phyloP scores from a whole-genome alignment of 2,888 invertebrate species.

The Ecdyonurus torrentis region DNA sequence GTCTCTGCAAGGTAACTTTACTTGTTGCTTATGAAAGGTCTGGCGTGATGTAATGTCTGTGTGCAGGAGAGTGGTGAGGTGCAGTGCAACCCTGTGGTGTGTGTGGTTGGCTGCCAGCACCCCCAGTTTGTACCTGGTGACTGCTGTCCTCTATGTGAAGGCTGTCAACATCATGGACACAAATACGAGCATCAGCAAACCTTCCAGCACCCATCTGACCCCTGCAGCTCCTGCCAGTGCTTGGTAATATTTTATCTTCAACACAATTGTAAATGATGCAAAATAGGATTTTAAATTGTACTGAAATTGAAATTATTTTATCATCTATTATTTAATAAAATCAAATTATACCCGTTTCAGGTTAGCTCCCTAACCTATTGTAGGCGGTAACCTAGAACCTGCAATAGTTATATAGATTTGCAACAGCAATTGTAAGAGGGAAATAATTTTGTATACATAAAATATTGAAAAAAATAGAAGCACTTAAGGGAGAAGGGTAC shows the following conservation, averaged over 20 bases:
- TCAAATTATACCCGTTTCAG: no score
- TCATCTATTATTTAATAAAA: no score
- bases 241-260: constrained; percentile 9
- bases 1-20: constrained; percentile 10
- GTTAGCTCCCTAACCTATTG: no score
- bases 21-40: not conserved
- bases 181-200: constrained; percentile 11
- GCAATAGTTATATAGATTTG: no score
- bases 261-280: no score
- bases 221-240: constrained; percentile 14
- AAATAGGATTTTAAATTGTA: not conserved
- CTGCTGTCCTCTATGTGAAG: constrained; percentile 14
- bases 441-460: no score
- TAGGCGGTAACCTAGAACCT: no score
- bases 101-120: constrained; percentile 12
- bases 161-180: constrained; percentile 11
- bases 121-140: constrained; percentile 12
- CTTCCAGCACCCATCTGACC: constrained; percentile 13
- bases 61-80: constrained; percentile 10
- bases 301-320: no score
- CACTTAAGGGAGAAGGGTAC: no score
- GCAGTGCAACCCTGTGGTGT: constrained; percentile 11
- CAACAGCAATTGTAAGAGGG: no score
- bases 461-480: no score
- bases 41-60: not conserved